Base-by-base conservation (phyloP, 2,113 vertebrate species). In the Pseudorectes ferrugineus region DNA sequence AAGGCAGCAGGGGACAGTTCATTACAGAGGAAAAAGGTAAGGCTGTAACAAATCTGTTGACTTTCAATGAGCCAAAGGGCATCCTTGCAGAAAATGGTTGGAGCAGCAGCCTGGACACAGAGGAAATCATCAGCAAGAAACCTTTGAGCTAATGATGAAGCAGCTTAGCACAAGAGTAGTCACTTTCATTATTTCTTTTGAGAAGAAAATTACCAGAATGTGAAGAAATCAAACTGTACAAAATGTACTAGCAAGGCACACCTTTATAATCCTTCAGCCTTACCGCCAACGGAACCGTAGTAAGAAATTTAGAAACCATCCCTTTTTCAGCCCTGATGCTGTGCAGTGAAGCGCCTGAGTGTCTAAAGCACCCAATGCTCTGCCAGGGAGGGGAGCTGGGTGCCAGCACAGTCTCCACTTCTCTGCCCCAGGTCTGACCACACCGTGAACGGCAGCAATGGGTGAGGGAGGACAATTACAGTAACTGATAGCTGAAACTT, bases 391-490 rank as follows among this genome's bases (percentile, higher is more conserved):
- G 22, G 36, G 26, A 88, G 22, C 45, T 35, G 49, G 45, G 21
- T 5, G 33, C 54, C 68, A 80, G 31, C 59, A 26, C 0, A 2
- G 10, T 12, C 29, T 25, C 35, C n/a, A 19, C 18, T 29, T 52
- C 78, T n/a, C 58, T 70, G 49, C 15, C 5, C 13, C 52, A 33
- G 25, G 8, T 48, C 46, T 85, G 71, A 46, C 70, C 57, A 26
- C 62, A 7, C 28, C 12, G 29, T 2, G 38, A 77, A 36, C 82
- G 36, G 12, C 5, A 29, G 67, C 67, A 77, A 11, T 0, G 0
- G 25, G 9, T 14, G 55, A 86, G 4, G 12, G 19, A 90, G 43
- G 23, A 49, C 26, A 81, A 77, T 15, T 49, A 12, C n/a, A 62
- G 59, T 29, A 76, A 78, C 0, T 38, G 55, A 36, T 10, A 63